A percentile compares a stretch with the other conserved stretches of the same genome.
phyloP scores from a whole-genome alignment of 2,888 invertebrate genomes.

The Trachelus troglodyta region DNA sequence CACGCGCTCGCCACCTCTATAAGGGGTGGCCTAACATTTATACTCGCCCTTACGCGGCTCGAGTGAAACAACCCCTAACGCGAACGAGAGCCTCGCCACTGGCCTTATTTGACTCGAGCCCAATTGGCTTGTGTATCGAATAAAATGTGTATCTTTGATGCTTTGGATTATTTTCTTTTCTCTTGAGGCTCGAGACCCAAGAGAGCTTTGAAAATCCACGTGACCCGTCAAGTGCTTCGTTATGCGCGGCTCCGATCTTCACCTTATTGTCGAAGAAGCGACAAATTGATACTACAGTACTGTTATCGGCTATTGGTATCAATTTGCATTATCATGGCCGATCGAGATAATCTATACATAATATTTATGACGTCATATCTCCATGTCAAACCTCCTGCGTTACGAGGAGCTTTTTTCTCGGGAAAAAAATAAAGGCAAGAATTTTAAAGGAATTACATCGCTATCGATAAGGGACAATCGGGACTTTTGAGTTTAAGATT shows the following conservation, averaged over 20 bases:
- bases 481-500: not conserved
- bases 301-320: not conserved
- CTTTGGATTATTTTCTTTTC: not conserved
- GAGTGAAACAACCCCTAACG: constrained; percentile 20
- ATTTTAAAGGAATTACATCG: no score
- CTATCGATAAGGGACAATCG: no score
- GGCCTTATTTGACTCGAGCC: constrained; percentile 57
- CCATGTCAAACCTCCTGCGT: no score
- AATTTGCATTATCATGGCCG: no score
- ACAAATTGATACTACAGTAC: not conserved
- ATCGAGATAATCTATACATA: no score
- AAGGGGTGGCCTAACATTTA: constrained; percentile 51
- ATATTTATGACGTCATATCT: no score
- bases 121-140: constrained; percentile 49
- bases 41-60: constrained; percentile 31
- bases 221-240: not conserved
- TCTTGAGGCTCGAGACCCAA: not conserved
- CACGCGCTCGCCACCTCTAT: constrained; percentile 50
- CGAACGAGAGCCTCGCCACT: constrained; percentile 27
- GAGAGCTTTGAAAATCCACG: not conserved
- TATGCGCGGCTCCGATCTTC: not conserved
- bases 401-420: no score
- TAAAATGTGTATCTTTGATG: constrained; percentile 40
- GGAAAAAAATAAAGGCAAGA: no score
- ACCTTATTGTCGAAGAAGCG: not conserved